phyloP scores from a whole-genome alignment of 1,140 invertebrate genomes.

The Xylocopa sonorina region DNA sequence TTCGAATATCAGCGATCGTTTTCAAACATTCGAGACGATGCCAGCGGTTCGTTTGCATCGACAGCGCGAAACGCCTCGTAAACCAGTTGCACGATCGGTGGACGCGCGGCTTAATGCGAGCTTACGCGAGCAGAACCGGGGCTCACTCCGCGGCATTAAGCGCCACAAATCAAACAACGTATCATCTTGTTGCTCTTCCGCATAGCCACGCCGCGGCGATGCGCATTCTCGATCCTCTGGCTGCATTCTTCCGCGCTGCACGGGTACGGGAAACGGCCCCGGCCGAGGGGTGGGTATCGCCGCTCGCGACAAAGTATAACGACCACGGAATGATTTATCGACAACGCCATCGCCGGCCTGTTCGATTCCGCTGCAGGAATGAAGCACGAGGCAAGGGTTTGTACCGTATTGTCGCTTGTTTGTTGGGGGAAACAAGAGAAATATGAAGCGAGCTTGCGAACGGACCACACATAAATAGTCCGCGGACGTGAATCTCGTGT shows the following conservation, averaged over 20 bases:
- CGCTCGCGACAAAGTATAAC: slow-evolving; percentile 52
- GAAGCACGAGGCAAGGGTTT: slow-evolving; percentile 27
- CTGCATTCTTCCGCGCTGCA: slow-evolving; percentile 16
- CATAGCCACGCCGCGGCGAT: slow-evolving; percentile 41
- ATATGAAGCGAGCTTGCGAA: slow-evolving; percentile 13
- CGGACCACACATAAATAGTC: slow-evolving; percentile 27
- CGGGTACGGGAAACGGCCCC: not conserved
- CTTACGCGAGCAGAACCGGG: not conserved
- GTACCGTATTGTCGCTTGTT: slow-evolving; percentile 53
- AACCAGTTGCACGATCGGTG: too few species aligned
- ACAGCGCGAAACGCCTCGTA: too few species aligned
- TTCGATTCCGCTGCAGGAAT: not conserved
- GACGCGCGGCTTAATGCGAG: not conserved
- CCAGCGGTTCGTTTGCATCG: too few species aligned
- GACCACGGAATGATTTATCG: slow-evolving; percentile 51
- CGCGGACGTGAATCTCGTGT: slow-evolving; percentile 11
- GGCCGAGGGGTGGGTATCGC: too few species aligned
- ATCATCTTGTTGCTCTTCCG: slow-evolving; percentile 47
- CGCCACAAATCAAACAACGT: slow-evolving; percentile 64
- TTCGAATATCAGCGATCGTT: too few species aligned
- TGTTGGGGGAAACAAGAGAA: slow-evolving; percentile 46
- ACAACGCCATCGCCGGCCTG: not conserved
- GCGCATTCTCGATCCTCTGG: slow-evolving; percentile 26
- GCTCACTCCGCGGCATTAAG: not conserved
- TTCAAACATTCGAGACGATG: too few species aligned